phyloP scores from a whole-genome alignment of 2,888 invertebrate species.

The Hemistola chrysoprasaria region DNA sequence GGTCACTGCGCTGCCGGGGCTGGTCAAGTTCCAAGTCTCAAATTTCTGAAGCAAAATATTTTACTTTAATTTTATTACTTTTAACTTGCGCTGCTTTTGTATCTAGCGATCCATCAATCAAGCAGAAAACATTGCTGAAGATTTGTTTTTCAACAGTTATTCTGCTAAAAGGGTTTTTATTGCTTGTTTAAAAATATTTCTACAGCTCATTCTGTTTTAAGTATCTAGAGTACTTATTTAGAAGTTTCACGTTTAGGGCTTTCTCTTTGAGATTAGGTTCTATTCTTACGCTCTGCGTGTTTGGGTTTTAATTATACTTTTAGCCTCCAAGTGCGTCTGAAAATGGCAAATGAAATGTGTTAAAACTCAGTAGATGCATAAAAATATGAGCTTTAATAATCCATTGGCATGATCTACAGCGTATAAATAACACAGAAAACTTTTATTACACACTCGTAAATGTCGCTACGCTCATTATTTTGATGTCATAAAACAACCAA shows the following conservation, averaged over 20 bases:
- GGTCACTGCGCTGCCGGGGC: too few relatives aligned
- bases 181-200: conserved; percentile 19
- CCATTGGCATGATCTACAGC: conserved; percentile 5
- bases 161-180: conserved; percentile 16
- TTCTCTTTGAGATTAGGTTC: neutral
- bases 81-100: conserved; percentile 19
- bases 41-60: conserved; percentile 12
- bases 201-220: conserved; percentile 5
- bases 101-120: conserved; percentile 29
- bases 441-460: conserved; percentile 71
- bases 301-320: too few relatives aligned
- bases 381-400: too few relatives aligned
- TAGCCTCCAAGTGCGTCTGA: too few relatives aligned
- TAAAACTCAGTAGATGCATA: too few relatives aligned
- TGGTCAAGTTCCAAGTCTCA: too few relatives aligned
- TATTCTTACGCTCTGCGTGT: too few relatives aligned
- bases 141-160: conserved; percentile 17
- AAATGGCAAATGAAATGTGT: too few relatives aligned
- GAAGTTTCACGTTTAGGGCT: too few relatives aligned
- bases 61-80: conserved; percentile 14
- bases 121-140: conserved; percentile 19
- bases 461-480: conserved; percentile 69
- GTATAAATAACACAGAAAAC: conserved; percentile 44
- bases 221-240: too few relatives aligned
- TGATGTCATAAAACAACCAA: conserved; percentile 77